phyloP scores from a whole-genome alignment of 23 tunicate species.

The Phallusia fumigata region DNA sequence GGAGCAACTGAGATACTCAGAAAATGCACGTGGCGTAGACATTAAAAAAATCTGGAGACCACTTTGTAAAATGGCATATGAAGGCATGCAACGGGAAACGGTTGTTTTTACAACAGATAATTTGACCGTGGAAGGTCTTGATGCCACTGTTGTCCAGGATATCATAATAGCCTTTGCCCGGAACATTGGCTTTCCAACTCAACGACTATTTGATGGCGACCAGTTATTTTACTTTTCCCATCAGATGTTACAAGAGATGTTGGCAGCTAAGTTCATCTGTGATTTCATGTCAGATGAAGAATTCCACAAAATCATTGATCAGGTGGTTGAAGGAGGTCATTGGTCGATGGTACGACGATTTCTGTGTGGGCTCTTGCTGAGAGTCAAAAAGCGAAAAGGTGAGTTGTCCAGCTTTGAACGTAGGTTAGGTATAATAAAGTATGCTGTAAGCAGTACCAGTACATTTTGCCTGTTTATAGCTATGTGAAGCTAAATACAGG shows the following conservation, averaged over 20 bases:
- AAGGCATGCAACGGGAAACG: background rate
- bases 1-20: background rate
- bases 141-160: conserved; percentile 32
- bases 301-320: background rate
- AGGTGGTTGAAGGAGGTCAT: background rate
- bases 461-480: too few relatives aligned
- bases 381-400: too few relatives aligned
- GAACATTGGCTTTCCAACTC: background rate
- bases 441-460: too few relatives aligned
- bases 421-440: too few relatives aligned
- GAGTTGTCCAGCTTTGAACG: too few relatives aligned
- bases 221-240: conserved; percentile 15
- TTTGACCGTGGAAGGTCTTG: conserved; percentile 14
- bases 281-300: background rate
- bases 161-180: conserved; percentile 13
- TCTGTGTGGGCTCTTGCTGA: conserved; percentile 18
- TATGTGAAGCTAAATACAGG: too few relatives aligned
- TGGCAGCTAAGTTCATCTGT: conserved; percentile 13
- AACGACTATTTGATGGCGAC: conserved; percentile 2
- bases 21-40: background rate
- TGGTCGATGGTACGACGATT: conserved; percentile 33
- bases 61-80: conserved; percentile 18
- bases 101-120: conserved; percentile 17
- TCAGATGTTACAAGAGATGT: conserved; percentile 26
- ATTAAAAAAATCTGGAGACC: background rate